These are phyloP conservation scores for Germaria angustata DNA, from an alignment of 2,888 invertebrate genomes.

Conservation along the genomic window DNA sequence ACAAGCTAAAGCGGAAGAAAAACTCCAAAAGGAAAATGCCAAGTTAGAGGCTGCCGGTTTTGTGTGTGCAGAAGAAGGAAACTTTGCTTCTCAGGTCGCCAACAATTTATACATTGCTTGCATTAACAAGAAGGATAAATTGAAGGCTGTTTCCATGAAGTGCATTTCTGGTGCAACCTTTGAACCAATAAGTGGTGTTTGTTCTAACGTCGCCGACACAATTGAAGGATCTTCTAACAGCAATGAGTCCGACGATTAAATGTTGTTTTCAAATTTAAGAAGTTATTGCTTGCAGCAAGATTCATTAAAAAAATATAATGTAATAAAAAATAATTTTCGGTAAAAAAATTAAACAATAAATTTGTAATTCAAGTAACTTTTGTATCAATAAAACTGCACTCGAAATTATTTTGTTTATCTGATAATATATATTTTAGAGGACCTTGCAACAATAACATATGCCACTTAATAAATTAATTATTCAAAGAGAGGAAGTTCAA, in stretches of 20 bases:
- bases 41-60: slow-evolving; percentile 67
- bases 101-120: slow-evolving; percentile 53
- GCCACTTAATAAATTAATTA: too few species aligned
- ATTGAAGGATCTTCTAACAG: not conserved
- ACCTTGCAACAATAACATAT: too few species aligned
- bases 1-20: slow-evolving; percentile 71
- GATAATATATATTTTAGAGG: too few species aligned
- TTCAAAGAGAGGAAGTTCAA: too few species aligned
- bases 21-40: slow-evolving; percentile 72
- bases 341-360: too few species aligned
- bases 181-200: slow-evolving; percentile 29
- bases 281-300: not conserved
- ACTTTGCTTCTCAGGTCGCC: slow-evolving; percentile 59
- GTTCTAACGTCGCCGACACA: not conserved
- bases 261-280: not conserved
- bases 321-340: too few species aligned
- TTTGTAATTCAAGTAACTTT: too few species aligned
- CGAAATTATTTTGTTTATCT: too few species aligned
- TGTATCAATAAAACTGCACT: too few species aligned
- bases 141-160: slow-evolving; percentile 58
- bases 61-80: slow-evolving; percentile 62
- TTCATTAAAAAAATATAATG: not conserved
- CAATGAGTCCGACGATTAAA: slow-evolving; percentile 42
- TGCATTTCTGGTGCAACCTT: slow-evolving; percentile 47
- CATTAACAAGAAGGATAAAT: slow-evolving; percentile 54